These are phyloP conservation scores for Phallusia fumigata DNA, from an alignment of 23 tunicate genomes.

Conservation along the genomic window DNA sequence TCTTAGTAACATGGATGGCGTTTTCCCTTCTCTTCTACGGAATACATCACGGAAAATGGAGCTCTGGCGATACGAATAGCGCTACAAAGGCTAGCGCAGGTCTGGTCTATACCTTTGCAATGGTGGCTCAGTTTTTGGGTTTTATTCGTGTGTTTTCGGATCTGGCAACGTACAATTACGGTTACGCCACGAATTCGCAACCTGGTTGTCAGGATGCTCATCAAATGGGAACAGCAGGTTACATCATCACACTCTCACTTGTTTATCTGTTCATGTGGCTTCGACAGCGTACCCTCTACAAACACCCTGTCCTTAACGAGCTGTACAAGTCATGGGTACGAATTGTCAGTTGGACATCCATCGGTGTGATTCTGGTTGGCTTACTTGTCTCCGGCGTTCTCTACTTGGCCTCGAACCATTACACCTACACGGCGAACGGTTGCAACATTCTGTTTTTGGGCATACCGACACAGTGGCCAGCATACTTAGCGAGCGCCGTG, in stretches of 20 bases:
- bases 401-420: background rate
- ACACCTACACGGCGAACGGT: slow-evolving; percentile 1
- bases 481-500: background rate
- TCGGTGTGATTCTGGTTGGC: background rate
- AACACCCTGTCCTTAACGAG: background rate
- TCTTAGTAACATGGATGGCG: slow-evolving; percentile 1
- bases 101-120: background rate
- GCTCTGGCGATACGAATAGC: background rate
- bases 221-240: background rate
- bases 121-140: background rate
- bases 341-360: background rate
- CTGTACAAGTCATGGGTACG: background rate
- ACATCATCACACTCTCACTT: background rate
- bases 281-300: slow-evolving; percentile 8
- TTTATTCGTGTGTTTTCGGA: slow-evolving; percentile 4
- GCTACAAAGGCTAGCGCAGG: background rate
- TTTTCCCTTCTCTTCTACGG: background rate
- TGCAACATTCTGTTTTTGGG: background rate
- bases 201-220: background rate
- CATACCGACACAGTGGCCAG: background rate
- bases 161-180: background rate
- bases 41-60: background rate
- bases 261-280: slow-evolving; percentile 7
- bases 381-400: background rate
- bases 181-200: background rate